phyloP scores from a whole-genome alignment of 2,113 vertebrate genomes.

The Corvus cornix region DNA sequence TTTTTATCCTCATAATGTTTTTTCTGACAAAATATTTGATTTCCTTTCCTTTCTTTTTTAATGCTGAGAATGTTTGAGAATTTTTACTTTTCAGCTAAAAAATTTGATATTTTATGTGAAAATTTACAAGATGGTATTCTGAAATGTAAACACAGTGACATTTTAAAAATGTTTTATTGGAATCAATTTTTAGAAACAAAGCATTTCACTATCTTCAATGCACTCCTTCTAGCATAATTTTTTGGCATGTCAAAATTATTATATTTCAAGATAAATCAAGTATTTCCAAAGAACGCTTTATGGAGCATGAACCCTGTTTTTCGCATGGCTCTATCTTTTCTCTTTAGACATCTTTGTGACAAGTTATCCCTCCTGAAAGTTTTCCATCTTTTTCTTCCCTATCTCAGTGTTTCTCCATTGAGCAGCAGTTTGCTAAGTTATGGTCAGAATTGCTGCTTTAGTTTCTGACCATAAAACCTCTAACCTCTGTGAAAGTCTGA shows the following conservation, averaged over 20 bases:
- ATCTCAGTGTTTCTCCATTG: neutral
- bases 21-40: neutral
- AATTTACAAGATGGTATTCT: neutral
- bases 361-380: neutral
- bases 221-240: neutral
- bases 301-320: neutral
- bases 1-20: neutral
- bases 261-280: neutral
- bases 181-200: constrained; percentile 14
- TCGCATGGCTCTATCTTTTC: neutral
- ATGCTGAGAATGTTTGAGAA: neutral
- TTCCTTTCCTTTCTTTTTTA: neutral
- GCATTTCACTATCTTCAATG: neutral
- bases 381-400: neutral
- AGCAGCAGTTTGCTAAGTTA: neutral
- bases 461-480: neutral
- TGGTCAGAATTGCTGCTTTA: neutral
- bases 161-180: neutral
- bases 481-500: neutral
- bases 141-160: neutral
- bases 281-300: neutral
- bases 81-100: neutral
- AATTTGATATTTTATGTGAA: neutral
- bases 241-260: neutral
- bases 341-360: neutral